phyloP scores from a whole-genome alignment of 2,113 vertebrate genomes.

The Pedionomus torquatus region DNA sequence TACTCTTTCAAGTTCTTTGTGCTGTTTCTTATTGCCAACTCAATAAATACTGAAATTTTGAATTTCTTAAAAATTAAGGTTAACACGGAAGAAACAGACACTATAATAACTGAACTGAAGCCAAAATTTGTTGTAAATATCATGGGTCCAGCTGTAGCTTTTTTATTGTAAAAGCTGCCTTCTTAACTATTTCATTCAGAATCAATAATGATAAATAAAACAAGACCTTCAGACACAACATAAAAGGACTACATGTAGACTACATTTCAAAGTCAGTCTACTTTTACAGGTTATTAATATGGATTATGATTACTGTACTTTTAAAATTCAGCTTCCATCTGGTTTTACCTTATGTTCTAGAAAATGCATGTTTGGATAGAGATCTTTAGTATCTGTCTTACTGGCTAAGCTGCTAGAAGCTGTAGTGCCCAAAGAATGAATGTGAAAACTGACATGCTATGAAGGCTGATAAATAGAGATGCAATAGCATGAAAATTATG shows the following conservation, averaged over 20 bases:
- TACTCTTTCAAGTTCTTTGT: background rate
- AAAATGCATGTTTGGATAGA: slow-evolving; percentile 24
- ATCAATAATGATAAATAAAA: slow-evolving; percentile 34
- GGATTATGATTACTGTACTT: background rate
- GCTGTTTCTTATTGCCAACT: background rate
- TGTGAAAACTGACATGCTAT: slow-evolving; percentile 33
- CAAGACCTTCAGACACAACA: background rate
- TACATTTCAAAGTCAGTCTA: background rate
- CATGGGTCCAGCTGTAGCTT: background rate
- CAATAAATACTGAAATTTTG: background rate
- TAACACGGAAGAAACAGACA: background rate
- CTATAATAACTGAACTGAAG: background rate
- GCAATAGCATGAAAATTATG: slow-evolving; percentile 53
- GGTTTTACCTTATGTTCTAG: slow-evolving; percentile 9
- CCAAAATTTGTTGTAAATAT: background rate
- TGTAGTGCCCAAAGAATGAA: slow-evolving; percentile 26
- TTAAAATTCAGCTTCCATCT: slow-evolving; percentile 12
- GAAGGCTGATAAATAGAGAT: slow-evolving; percentile 56
- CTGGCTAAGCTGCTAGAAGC: background rate
- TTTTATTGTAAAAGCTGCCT: background rate
- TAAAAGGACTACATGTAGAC: background rate
- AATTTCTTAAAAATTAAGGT: background rate
- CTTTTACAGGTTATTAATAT: background rate
- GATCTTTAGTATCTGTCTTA: background rate
- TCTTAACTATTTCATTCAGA: background rate